Evolutionary conservation across 2,797 vertebrate genomes (phyloP).

Genomic region (Balearica regulorum): DNA sequence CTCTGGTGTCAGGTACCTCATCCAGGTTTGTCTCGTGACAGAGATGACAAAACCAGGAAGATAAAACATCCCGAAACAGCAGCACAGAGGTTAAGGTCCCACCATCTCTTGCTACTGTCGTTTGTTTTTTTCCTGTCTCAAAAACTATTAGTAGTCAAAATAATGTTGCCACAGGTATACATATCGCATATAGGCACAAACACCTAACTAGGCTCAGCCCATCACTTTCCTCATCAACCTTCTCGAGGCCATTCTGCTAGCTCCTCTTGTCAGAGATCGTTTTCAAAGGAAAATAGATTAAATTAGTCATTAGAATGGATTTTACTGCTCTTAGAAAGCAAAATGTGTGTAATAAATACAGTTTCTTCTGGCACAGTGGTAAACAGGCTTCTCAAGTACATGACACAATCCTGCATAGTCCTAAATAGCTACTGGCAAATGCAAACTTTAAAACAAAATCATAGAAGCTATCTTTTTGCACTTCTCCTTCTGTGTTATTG

Average conservation of each 20-base stretch:
- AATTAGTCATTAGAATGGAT: neutral
- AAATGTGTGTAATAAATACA: neutral
- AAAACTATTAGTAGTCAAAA: neutral
- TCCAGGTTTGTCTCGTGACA: neutral
- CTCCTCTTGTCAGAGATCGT: neutral
- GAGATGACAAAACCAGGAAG: neutral
- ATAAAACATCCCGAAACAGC: neutral
- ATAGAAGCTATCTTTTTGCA: neutral
- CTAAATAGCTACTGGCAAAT: neutral
- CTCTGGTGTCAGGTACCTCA: neutral
- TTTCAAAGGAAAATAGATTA: neutral
- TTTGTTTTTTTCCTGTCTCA: neutral
- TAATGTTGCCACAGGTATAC: neutral
- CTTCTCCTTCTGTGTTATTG: neutral
- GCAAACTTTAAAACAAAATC: neutral
- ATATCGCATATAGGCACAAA: neutral
- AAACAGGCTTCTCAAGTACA: neutral
- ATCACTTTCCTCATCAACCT: neutral
- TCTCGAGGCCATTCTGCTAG: neutral
- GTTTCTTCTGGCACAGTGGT: neutral
- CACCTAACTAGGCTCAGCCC: neutral
- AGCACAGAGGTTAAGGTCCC: neutral
- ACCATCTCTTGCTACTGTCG: neutral
- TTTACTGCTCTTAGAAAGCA: neutral
- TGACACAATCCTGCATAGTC: neutral